Conservation (phyloP, 2,113 vertebrate species). For the Poecile atricapillus region DNA sequence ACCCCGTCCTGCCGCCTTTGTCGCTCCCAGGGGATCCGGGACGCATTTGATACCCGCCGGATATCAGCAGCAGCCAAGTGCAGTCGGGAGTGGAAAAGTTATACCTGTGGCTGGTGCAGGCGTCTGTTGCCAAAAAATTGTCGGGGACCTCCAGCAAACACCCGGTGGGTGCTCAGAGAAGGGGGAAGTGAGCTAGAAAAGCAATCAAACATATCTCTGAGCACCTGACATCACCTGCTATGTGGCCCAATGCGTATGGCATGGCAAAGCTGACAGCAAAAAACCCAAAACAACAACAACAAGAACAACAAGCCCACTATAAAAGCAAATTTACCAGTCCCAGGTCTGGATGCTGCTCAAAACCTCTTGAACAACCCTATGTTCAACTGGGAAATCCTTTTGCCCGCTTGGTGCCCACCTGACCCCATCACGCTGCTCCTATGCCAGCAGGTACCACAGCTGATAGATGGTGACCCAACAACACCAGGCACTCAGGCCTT, state of each 20-base stretch:
- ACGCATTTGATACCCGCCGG: rapidly evolving
- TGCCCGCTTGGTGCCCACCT: neutral
- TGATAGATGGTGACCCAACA: neutral
- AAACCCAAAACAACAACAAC: too few relatives aligned
- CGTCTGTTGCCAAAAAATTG: neutral
- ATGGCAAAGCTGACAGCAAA: neutral
- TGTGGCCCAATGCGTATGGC: rapidly evolving
- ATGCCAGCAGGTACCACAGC: neutral
- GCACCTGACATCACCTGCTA: neutral
- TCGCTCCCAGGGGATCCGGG: neutral
- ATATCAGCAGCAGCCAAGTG: rapidly evolving
- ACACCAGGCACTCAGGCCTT: neutral
- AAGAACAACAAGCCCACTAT: neutral
- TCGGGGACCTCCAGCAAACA: neutral
- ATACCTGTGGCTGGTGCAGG: neutral
- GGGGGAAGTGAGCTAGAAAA: neutral
- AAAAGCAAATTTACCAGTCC: neutral
- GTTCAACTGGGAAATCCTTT: neutral
- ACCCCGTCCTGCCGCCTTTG: neutral
- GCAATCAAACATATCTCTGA: neutral
- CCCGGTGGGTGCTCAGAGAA: neutral
- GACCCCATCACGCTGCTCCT: neutral
- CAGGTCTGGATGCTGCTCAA: neutral
- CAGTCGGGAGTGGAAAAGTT: neutral
- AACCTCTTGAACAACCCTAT: neutral